Base-by-base conservation (phyloP, 2,797 vertebrate species). In the Lophotriccus pileatus region DNA sequence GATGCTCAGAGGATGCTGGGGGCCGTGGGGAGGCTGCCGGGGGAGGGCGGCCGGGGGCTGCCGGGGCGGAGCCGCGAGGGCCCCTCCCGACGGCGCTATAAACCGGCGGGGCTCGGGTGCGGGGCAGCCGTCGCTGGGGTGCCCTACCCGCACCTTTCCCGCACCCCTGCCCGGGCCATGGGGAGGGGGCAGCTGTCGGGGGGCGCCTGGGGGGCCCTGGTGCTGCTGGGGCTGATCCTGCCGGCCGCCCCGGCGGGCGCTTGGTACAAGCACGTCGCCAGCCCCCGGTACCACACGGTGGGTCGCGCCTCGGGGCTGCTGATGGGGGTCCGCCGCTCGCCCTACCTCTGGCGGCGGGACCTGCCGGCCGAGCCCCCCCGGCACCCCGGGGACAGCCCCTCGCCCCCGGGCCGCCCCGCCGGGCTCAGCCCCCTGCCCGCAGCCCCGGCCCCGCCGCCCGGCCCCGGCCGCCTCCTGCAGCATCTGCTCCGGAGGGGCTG, bases 181-280 rank as follows among this genome's bases (percentile, higher is more conserved):
- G 59, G 62, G 14, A 63, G 39, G 64, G 46, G 86, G 87, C 78
- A 37, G 53, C 80, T 69, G 59, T 60, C 86, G 63, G 80, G 86
- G 39, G 86, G 86, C 28, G 70, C 87, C 20, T 89, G 93, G 91
- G 53, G 60, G 30, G 32, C 83, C 9, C 70, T 94, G 81, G 53
- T 94, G 44, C 55, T 97, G 69, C 91, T 96, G 66, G 82, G 96
- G 75, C 60, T 97, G 85, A 58, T 94, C 68, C 87, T 93, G 22
- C 73, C 84, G 77, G 73, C 78, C 30, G 83, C 91, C 24, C 73
- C 84, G 81, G 76, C 81, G 27, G 83, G 70, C 5, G 94, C 97
- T 77, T 98, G 98, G 97, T 98, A 97, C 93, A 98, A 98, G 81
- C 98, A 98, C 81, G 92, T 96, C 90, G 97, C 97, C 73, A 97